These are phyloP conservation scores for Macrochelys suwanniensis DNA, from an alignment of 2,797 vertebrate genomes.

Conservation along the genomic window DNA sequence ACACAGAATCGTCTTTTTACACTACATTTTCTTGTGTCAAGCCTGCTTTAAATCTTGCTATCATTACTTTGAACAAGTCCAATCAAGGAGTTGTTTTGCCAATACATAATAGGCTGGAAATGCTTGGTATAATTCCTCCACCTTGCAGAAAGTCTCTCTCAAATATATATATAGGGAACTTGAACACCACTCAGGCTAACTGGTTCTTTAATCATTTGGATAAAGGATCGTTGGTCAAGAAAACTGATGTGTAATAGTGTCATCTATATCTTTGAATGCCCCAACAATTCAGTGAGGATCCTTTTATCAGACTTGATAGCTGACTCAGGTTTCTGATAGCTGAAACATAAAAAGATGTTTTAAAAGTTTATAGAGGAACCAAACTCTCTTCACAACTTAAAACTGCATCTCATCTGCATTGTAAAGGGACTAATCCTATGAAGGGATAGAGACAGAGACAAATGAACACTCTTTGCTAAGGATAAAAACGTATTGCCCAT, in stretches of 20 bases:
- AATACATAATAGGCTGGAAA: conserved; percentile 54
- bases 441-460: neutral
- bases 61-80: conserved; percentile 71
- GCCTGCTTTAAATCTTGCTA: conserved; percentile 77
- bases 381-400: neutral
- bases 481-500: neutral
- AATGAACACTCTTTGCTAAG: neutral
- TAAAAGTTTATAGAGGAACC: neutral
- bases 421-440: neutral
- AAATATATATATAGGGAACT: conserved; percentile 64
- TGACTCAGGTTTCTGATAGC: neutral
- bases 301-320: neutral
- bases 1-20: conserved; percentile 41
- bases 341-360: neutral
- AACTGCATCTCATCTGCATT: neutral
- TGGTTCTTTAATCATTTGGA: conserved; percentile 54
- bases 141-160: conserved; percentile 47
- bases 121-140: conserved; percentile 59
- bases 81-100: conserved; percentile 76
- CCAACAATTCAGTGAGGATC: neutral
- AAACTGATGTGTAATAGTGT: neutral
- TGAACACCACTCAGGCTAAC: neutral
- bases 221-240: neutral
- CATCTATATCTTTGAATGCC: neutral
- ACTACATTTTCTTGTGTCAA: conserved; percentile 66